A percentile compares a stretch with the other conserved stretches of the same genome.
Evolutionary conservation across 2,797 vertebrate species (phyloP).

Genomic region (Cheirogaleus major): DNA sequence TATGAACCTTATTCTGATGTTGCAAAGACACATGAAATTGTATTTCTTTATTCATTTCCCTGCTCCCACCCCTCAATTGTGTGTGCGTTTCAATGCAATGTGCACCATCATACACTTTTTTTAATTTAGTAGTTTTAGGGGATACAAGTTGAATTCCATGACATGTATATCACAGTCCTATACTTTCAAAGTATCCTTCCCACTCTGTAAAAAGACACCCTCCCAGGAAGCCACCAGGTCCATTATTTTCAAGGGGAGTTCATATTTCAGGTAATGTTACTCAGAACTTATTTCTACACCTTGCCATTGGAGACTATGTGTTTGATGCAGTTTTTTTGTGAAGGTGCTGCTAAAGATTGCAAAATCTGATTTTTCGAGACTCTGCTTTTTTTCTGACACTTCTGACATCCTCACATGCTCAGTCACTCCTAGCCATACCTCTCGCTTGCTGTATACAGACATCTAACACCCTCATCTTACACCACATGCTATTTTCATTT

Average conservation of each 20-base stretch:
- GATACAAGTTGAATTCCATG: background rate
- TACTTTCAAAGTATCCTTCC: background rate
- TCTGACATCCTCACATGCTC: background rate
- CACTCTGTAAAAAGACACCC: background rate
- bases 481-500: background rate
- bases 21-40: background rate
- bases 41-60: background rate
- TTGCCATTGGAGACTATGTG: background rate
- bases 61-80: background rate
- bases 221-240: background rate
- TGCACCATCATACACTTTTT: background rate
- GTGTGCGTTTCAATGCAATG: background rate
- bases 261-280: no score
- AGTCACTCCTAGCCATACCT: background rate
- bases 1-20: background rate
- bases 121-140: background rate
- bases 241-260: background rate
- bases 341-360: no score
- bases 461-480: background rate
- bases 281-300: background rate
- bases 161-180: background rate
- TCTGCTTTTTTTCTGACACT: background rate
- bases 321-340: background rate
- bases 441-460: rapidly evolving
- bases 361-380: background rate